Percentiles rank a stretch among this genome's conserved stretches.
Evolutionary conservation across 2,888 invertebrate genomes (phyloP).

Genomic region (Drosophila nr. medialis): DNA sequence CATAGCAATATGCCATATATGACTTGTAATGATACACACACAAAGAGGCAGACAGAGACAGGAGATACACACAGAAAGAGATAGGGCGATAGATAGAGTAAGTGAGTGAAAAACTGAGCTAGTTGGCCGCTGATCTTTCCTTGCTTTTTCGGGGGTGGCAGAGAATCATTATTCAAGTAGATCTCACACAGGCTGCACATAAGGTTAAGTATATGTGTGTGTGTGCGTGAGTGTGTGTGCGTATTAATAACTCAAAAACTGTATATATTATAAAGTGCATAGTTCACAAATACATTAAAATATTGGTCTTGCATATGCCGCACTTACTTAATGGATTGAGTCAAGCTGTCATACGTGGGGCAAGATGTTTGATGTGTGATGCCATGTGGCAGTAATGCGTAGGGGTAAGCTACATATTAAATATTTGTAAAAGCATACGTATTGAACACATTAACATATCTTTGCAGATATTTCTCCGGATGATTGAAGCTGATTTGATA

Average conservation of each 20-base stretch:
- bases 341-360: constrained; percentile 53
- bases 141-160: constrained; percentile 56
- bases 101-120: constrained; percentile 5
- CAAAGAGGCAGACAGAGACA: constrained; percentile 19
- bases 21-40: constrained; percentile 67
- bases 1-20: constrained; percentile 63
- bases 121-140: background rate
- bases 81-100: background rate
- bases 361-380: constrained; percentile 23
- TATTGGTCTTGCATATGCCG: constrained; percentile 22
- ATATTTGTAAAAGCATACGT: background rate
- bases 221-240: background rate
- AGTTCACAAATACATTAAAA: constrained; percentile 58
- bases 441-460: constrained; percentile 5
- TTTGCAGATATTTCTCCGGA: background rate
- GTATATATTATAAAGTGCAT: constrained; percentile 59
- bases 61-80: background rate
- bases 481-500: background rate
- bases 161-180: constrained; percentile 43
- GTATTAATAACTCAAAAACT: constrained; percentile 62
- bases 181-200: constrained; percentile 42
- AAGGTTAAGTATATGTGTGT: constrained; percentile 56
- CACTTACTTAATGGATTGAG: constrained; percentile 27
- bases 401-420: constrained; percentile 2
- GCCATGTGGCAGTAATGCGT: constrained; percentile 30